phyloP scores from a whole-genome alignment of 2,797 vertebrate genomes.

The Pyrocephalus nanus region DNA sequence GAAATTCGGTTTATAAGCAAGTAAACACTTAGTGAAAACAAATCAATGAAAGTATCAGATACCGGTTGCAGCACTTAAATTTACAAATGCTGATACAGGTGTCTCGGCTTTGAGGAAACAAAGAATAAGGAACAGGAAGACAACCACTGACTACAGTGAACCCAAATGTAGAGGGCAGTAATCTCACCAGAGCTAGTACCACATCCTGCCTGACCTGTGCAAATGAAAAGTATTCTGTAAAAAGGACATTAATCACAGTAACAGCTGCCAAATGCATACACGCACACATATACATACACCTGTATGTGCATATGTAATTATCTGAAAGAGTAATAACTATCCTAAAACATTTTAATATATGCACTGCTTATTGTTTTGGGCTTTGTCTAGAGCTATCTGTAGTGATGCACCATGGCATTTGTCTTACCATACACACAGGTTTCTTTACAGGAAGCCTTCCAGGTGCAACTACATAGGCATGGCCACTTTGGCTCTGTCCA shows the following conservation, averaged over 20 bases:
- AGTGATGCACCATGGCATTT: accelerated
- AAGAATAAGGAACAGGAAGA: background rate
- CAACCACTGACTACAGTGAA: background rate
- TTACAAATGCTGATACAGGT: background rate
- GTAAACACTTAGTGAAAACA: background rate
- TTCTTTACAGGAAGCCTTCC: background rate
- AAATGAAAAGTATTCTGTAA: background rate
- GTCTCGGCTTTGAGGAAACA: background rate
- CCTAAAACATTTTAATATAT: background rate
- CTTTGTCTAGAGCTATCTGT: background rate
- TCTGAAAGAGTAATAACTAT: background rate
- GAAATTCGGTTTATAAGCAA: background rate
- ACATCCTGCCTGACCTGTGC: background rate
- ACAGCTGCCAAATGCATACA: background rate
- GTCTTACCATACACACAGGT: background rate
- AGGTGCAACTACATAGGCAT: background rate
- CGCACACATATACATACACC: background rate
- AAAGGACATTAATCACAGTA: background rate
- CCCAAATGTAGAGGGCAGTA: background rate
- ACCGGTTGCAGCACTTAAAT: background rate
- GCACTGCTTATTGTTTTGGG: background rate
- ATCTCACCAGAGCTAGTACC: background rate
- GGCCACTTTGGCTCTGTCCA: background rate
- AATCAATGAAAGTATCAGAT: background rate
- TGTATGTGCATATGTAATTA: background rate